These are phyloP conservation scores for Dasysyrphus tricinctus DNA, from an alignment of 2,888 invertebrate genomes.

Conservation along the genomic window DNA sequence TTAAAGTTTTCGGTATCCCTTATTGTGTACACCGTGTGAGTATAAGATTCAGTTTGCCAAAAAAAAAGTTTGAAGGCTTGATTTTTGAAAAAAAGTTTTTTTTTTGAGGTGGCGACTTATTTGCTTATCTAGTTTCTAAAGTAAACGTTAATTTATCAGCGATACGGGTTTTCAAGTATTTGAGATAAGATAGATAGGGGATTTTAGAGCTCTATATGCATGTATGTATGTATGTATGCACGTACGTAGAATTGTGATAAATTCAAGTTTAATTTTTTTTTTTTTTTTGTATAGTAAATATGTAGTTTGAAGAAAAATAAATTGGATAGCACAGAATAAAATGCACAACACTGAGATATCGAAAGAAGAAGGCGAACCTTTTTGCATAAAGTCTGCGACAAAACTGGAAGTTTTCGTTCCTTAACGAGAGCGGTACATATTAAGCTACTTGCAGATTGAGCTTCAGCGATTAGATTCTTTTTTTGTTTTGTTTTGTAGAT, in stretches of 20 bases:
- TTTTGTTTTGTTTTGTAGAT: constrained; percentile 28
- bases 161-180: constrained; percentile 65
- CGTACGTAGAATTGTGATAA: constrained; percentile 41
- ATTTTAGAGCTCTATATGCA: constrained; percentile 36
- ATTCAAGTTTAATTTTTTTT: constrained; percentile 59
- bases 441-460: constrained; percentile 67
- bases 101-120: constrained; percentile 45
- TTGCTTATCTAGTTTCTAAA: constrained; percentile 66
- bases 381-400: constrained; percentile 82
- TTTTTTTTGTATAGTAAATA: constrained; percentile 14
- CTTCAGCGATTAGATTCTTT: constrained; percentile 64
- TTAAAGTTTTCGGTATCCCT: constrained; percentile 38
- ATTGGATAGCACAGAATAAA: constrained; percentile 61
- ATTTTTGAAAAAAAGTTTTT: constrained; percentile 17
- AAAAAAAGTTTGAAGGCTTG: constrained; percentile 12
- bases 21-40: constrained; percentile 26
- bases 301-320: constrained; percentile 57
- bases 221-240: neutral
- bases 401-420: constrained; percentile 79
- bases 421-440: constrained; percentile 62
- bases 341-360: constrained; percentile 68
- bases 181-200: constrained; percentile 71
- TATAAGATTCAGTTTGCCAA: constrained; percentile 32
- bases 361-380: constrained; percentile 79
- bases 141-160: constrained; percentile 70